Percentiles rank a stretch among this genome's conserved stretches.
Evolutionary conservation across 2,113 vertebrate genomes (phyloP).

Genomic region (Delphinapterus leucas): DNA sequence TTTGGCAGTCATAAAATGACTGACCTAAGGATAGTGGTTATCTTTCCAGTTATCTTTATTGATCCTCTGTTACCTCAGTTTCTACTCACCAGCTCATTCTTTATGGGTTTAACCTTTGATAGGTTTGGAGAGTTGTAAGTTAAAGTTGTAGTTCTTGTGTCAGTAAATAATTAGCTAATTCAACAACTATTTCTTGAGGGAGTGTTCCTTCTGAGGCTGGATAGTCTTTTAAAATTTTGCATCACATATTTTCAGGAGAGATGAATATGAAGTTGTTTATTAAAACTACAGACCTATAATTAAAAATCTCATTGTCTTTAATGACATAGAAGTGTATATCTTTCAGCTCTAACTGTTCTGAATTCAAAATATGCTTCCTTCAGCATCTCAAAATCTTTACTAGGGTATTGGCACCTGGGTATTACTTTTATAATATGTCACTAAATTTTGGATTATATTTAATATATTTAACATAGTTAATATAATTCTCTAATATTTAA

Average conservation of each 20-base stretch:
- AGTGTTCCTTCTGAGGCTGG: not conserved
- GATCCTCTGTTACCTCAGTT: slow-evolving; percentile 17
- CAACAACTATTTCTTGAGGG: not conserved
- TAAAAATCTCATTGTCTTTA: not conserved
- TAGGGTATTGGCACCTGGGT: not conserved
- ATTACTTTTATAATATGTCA: not conserved
- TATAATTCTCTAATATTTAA: not conserved
- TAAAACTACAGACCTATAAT: not conserved
- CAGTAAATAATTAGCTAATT: slow-evolving; percentile 18
- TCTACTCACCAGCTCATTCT: slow-evolving; percentile 22
- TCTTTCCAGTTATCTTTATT: slow-evolving; percentile 19
- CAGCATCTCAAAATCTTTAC: not conserved
- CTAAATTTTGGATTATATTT: slow-evolving; percentile 28
- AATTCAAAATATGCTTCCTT: slow-evolving; percentile 31
- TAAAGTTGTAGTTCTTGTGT: slow-evolving; percentile 27
- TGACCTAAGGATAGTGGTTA: not conserved
- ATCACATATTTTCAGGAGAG: not conserved
- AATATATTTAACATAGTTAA: not conserved
- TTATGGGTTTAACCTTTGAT: slow-evolving; percentile 36
- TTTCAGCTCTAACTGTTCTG: not conserved
- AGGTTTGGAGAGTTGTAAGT: not conserved
- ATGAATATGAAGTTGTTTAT: slow-evolving; percentile 6
- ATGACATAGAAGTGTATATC: not conserved
- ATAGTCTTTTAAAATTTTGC: slow-evolving; percentile 25
- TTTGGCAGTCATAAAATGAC: not conserved